These are phyloP conservation scores for Drosophila simulans DNA, from an alignment of 1,140 invertebrate species.

Conservation along the genomic window DNA sequence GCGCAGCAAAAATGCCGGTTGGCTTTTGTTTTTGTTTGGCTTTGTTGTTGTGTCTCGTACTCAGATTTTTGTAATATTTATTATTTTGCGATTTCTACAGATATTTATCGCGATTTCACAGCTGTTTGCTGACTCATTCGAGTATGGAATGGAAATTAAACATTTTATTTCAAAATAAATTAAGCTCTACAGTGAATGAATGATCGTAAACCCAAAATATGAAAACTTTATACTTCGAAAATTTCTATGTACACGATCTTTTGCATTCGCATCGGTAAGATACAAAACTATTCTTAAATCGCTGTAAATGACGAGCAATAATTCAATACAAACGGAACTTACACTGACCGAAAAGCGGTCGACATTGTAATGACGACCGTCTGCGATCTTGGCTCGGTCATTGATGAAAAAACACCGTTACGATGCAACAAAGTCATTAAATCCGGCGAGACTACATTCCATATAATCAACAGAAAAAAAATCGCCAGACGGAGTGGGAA, in stretches of 20 bases:
- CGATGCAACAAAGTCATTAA: conserved; percentile 75
- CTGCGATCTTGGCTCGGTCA: conserved; percentile 48
- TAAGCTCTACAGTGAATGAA: too few species aligned
- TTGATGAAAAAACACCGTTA: conserved; percentile 78
- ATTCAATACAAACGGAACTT: conserved; percentile 60
- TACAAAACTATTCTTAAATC: neutral
- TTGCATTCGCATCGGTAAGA: neutral
- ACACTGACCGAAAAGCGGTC: conserved; percentile 18
- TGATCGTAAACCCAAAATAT: too few species aligned
- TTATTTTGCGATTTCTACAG: conserved; percentile 35
- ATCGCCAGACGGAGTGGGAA: conserved; percentile 30
- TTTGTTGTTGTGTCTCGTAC: conserved; percentile 17
- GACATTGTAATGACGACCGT: conserved; percentile 42
- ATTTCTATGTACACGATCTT: neutral
- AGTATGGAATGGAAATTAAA: neutral
- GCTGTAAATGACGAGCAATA: conserved; percentile 11
- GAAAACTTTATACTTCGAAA: too few species aligned
- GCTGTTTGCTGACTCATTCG: conserved; percentile 14
- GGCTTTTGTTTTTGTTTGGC: conserved; percentile 49
- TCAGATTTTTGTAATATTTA: conserved; percentile 3
- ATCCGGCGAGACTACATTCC: conserved; percentile 80
- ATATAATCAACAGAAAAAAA: conserved; percentile 65
- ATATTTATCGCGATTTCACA: conserved; percentile 31
- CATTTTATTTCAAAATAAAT: neutral
- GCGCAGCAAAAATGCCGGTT: conserved; percentile 76